These are phyloP conservation scores for Butorides virescens DNA, from an alignment of 2,113 vertebrate species.

Conservation along the genomic window DNA sequence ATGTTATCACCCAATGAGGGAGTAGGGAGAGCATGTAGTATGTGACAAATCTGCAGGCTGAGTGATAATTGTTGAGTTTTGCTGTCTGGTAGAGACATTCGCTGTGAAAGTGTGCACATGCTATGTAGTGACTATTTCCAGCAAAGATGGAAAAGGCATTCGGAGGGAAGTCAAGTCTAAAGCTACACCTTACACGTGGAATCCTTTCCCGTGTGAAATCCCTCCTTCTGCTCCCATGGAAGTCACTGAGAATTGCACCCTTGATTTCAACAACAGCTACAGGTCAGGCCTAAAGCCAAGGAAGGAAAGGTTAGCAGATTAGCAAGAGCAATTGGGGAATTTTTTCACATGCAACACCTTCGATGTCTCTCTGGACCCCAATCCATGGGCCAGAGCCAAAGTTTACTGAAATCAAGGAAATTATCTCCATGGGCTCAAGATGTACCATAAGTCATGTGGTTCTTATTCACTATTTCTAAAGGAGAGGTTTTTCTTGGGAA, in stretches of 20 bases:
- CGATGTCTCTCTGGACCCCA: neutral
- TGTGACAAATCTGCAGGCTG: neutral
- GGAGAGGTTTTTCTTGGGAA: neutral
- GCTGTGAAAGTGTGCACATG: neutral
- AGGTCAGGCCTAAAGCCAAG: neutral
- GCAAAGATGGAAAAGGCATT: neutral
- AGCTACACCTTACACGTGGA: accelerated
- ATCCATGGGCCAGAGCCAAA: neutral
- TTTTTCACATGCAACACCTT: neutral
- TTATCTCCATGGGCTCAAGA: neutral
- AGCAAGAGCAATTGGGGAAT: neutral
- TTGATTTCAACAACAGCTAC: neutral
- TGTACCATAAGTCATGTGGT: neutral
- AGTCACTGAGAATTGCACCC: neutral
- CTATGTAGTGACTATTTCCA: neutral
- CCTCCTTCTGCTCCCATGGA: neutral
- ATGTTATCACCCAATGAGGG: neutral
- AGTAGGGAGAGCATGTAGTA: neutral
- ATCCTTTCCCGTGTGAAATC: neutral
- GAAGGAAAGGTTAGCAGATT: neutral
- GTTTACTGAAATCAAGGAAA: neutral
- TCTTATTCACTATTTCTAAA: neutral
- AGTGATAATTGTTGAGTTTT: neutral
- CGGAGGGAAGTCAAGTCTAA: neutral
- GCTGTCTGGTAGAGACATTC: neutral